Percentiles rank a stretch among this genome's conserved stretches.
phyloP scores from a whole-genome alignment of 1,140 invertebrate species.

The Drosophila micromelanica region DNA sequence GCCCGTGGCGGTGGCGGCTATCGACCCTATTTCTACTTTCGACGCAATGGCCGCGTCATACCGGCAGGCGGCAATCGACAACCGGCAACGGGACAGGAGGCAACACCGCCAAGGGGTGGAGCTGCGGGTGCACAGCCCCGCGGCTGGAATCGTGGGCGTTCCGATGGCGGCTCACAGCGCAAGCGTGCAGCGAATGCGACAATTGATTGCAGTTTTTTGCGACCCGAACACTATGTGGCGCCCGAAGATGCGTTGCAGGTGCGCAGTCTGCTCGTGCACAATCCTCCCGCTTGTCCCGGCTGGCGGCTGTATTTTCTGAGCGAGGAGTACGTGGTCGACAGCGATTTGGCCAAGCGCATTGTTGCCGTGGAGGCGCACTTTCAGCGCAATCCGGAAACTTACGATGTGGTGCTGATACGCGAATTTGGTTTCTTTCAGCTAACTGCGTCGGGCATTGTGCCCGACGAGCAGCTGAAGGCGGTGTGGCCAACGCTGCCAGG shows the following conservation, averaged over 20 bases:
- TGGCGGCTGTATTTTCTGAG: constrained; percentile 88
- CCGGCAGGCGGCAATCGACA: constrained; percentile 56
- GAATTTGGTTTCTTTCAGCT: constrained; percentile 85
- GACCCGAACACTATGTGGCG: constrained; percentile 69
- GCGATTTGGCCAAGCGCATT: constrained; percentile 84
- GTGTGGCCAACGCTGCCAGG: constrained; percentile 86
- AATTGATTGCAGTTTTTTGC: constrained; percentile 55
- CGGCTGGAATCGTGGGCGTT: constrained; percentile 45
- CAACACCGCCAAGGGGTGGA: no score
- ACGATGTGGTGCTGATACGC: constrained; percentile 85
- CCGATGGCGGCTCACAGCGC: background rate
- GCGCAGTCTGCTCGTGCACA: constrained; percentile 58
- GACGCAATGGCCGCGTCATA: constrained; percentile 72
- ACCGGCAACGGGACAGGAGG: background rate
- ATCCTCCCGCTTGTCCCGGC: constrained; percentile 85
- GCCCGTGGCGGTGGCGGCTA: constrained; percentile 60
- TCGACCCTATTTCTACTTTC: constrained; percentile 76
- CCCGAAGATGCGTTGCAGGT: constrained; percentile 64
- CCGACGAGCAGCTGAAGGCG: constrained; percentile 85
- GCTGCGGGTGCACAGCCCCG: constrained; percentile 18
- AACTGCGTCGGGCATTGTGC: constrained; percentile 83
- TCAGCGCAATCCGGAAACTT: constrained; percentile 74
- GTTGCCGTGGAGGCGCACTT: constrained; percentile 82
- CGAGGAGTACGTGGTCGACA: constrained; percentile 84
- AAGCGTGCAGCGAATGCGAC: constrained; percentile 11